Evolutionary conservation across 2,797 vertebrate species (phyloP).

Genomic region (Caiman crocodilus): DNA sequence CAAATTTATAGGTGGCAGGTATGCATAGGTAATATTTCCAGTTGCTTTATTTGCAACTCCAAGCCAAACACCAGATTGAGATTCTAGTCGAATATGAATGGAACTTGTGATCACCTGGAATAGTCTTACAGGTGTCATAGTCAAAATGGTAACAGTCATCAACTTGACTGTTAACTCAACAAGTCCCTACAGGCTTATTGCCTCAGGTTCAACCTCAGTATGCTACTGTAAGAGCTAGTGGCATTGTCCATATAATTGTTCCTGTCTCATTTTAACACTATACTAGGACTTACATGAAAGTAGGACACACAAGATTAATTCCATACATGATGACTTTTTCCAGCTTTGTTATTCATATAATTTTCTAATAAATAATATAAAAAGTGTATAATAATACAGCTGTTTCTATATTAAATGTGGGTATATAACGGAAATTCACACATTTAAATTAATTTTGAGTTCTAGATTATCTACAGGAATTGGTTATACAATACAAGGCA

Average conservation of each 20-base stretch:
- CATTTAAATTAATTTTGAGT: slow-evolving; percentile 42
- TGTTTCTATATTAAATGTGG: slow-evolving; percentile 6
- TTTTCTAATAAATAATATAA: neutral
- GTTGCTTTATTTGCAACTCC: neutral
- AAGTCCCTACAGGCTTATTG: neutral
- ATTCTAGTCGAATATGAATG: neutral
- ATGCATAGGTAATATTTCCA: slow-evolving; percentile 3
- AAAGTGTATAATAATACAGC: neutral
- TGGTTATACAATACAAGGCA: slow-evolving; percentile 25
- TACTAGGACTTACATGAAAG: neutral
- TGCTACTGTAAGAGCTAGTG: neutral
- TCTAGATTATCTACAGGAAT: slow-evolving; percentile 41
- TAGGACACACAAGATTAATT: neutral
- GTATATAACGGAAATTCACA: slow-evolving; percentile 36
- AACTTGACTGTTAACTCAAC: neutral
- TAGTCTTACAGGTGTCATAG: neutral
- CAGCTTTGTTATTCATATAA: neutral
- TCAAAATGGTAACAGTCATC: slow-evolving; percentile 13
- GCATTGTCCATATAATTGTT: neutral
- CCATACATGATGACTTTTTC: neutral
- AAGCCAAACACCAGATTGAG: neutral
- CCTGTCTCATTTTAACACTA: neutral
- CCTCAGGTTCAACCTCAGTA: slow-evolving; percentile 17
- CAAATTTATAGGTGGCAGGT: neutral
- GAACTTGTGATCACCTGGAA: neutral